Percentiles rank a stretch among this genome's conserved stretches.
Evolutionary conservation across 2,888 invertebrate genomes (phyloP).

Genomic region (Erebia aethiops): DNA sequence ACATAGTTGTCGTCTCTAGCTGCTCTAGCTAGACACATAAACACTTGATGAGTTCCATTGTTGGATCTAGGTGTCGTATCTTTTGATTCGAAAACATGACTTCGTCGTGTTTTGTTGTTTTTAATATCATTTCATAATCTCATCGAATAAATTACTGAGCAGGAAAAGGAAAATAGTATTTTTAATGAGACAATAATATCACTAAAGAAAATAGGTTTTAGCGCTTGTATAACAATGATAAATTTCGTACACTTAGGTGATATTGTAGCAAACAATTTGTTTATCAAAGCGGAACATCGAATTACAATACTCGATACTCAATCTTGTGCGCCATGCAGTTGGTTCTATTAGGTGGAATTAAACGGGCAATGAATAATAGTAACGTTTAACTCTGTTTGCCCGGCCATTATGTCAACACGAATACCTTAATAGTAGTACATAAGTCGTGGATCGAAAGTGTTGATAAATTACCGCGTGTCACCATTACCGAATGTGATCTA

Average conservation of each 20-base stretch:
- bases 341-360: conserved; percentile 35
- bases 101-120: neutral
- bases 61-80: neutral
- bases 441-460: conserved; percentile 77
- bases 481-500: conserved; percentile 79
- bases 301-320: conserved; percentile 17
- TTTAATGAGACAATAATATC: too few relatives aligned
- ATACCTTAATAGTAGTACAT: conserved; percentile 72
- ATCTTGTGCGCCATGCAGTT: conserved; percentile 18
- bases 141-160: too few relatives aligned
- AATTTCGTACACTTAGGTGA: neutral
- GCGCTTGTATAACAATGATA: neutral
- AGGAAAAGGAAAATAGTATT: too few relatives aligned
- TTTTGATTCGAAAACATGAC: neutral
- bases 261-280: conserved; percentile 6
- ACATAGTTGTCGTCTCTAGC: neutral
- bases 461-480: conserved; percentile 76
- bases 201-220: too few relatives aligned
- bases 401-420: conserved; percentile 77
- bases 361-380: conserved; percentile 58
- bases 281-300: conserved; percentile 11
- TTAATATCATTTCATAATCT: too few relatives aligned
- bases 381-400: conserved; percentile 69
- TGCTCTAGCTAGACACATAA: neutral
- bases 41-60: neutral